Evolutionary conservation across 2,888 invertebrate species (phyloP).

Genomic region (Hyposoter dolosus): DNA sequence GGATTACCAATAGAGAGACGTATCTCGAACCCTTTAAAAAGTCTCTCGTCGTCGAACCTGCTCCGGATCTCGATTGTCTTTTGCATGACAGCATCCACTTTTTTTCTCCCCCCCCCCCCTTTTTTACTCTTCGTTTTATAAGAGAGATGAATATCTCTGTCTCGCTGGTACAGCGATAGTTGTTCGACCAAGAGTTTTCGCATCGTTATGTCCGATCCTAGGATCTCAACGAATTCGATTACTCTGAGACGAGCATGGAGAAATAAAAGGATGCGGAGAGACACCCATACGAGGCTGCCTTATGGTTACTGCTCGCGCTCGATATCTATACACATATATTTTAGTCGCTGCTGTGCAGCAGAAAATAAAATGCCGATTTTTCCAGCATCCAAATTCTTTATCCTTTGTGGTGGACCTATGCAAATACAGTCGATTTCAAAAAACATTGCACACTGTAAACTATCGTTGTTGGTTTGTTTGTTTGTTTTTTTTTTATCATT

Average conservation of each 20-base stretch:
- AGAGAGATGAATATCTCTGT: slow-evolving; percentile 40
- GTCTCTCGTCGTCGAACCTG: slow-evolving; percentile 34
- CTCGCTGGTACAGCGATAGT: slow-evolving; percentile 17
- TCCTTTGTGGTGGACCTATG: neutral
- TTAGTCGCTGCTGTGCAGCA: slow-evolving; percentile 14
- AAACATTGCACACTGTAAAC: neutral
- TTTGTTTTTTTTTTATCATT: neutral
- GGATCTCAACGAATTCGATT: slow-evolving; percentile 61
- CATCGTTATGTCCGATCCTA: slow-evolving; percentile 52
- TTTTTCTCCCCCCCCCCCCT: neutral
- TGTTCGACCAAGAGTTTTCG: slow-evolving; percentile 52
- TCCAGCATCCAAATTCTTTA: slow-evolving; percentile 36
- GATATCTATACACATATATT: neutral
- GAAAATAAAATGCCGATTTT: slow-evolving; percentile 31
- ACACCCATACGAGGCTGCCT: slow-evolving; percentile 38
- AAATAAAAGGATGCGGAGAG: slow-evolving; percentile 24
- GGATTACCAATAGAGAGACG: slow-evolving; percentile 4
- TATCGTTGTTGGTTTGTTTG: neutral
- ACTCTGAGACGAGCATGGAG: slow-evolving; percentile 45
- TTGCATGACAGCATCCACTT: slow-evolving; percentile 37
- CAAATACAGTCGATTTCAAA: neutral
- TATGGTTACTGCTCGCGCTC: slow-evolving; percentile 9
- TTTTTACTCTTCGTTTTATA: slow-evolving; percentile 32
- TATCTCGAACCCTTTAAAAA: slow-evolving; percentile 19
- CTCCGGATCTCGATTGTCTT: slow-evolving; percentile 46